phyloP scores from a whole-genome alignment of 2,113 vertebrate species.

The Elgaria multicarinata region DNA sequence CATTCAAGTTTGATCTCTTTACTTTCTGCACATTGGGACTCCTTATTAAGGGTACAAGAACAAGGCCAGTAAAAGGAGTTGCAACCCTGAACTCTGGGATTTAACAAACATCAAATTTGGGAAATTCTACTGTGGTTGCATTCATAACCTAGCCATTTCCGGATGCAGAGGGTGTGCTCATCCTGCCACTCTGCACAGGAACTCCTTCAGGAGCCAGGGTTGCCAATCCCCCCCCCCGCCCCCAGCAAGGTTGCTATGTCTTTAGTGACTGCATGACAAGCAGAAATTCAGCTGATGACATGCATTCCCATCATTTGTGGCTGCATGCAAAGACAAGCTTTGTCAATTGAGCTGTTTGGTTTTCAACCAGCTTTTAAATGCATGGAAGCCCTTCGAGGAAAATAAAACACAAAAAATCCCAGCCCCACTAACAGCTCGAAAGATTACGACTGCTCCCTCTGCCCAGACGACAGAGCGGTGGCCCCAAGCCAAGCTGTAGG shows the following conservation, averaged over 20 bases:
- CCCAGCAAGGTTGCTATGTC: background rate
- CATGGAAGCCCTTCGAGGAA: background rate
- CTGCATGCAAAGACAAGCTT: background rate
- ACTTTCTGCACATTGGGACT: background rate
- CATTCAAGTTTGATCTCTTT: background rate
- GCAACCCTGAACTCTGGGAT: background rate
- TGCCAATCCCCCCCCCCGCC: background rate
- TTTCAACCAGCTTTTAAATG: background rate
- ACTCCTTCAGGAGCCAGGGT: background rate
- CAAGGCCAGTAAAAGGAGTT: background rate
- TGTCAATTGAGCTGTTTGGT: background rate
- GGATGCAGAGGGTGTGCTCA: background rate
- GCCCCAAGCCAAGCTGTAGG: background rate
- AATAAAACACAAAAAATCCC: background rate
- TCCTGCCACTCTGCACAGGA: background rate
- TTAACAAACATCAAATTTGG: background rate
- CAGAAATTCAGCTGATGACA: background rate
- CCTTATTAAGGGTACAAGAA: background rate
- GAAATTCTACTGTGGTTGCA: background rate
- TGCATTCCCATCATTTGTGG: background rate
- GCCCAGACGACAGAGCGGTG: background rate
- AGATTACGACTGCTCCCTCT: background rate
- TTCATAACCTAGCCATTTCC: background rate
- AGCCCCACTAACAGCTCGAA: background rate
- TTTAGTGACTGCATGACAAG: background rate